A percentile compares a stretch with the other conserved stretches of the same genome.
Conservation (phyloP, 2,888 invertebrate species). For the Drosophila nr. perissopoda region DNA sequence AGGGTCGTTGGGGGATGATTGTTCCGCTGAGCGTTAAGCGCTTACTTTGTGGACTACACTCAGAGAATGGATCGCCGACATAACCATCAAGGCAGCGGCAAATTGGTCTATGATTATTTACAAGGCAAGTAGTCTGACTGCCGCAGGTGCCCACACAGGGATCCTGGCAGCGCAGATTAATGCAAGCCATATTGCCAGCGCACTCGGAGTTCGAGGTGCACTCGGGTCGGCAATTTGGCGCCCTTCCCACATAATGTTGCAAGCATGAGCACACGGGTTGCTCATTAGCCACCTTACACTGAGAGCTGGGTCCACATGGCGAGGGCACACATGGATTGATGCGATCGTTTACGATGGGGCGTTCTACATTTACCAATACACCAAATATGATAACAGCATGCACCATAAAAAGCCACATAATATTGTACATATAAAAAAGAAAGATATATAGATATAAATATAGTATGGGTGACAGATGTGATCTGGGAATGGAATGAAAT, state of each 20-base stretch:
- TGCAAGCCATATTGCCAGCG: conserved; percentile 92
- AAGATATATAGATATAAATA: conserved; percentile 41
- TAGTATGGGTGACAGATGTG: conserved; percentile 17
- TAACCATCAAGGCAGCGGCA: conserved; percentile 93
- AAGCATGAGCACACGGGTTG: conserved; percentile 93
- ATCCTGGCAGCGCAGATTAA: conserved; percentile 92
- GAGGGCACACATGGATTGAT: conserved; percentile 92
- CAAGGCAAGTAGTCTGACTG: conserved; percentile 90
- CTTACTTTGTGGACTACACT: conserved; percentile 88
- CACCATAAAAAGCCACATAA: conserved; percentile 74
- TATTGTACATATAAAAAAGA: conserved; percentile 67
- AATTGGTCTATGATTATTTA: conserved; percentile 93
- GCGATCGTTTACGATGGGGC: conserved; percentile 75
- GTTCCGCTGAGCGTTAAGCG: conserved; percentile 12
- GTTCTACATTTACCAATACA: conserved; percentile 73
- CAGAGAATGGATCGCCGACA: conserved; percentile 94
- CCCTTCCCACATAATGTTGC: conserved; percentile 91
- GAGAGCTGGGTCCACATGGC: conserved; percentile 93
- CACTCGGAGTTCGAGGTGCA: conserved; percentile 94
- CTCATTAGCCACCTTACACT: conserved; percentile 90
- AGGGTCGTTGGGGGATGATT: background rate
- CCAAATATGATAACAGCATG: conserved; percentile 69
- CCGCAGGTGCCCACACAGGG: conserved; percentile 95
- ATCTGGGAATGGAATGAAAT: conserved; percentile 33
- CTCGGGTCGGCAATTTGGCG: conserved; percentile 94